Conservation (phyloP, 2,888 invertebrate genomes). For the Stictocephala bisonia region DNA sequence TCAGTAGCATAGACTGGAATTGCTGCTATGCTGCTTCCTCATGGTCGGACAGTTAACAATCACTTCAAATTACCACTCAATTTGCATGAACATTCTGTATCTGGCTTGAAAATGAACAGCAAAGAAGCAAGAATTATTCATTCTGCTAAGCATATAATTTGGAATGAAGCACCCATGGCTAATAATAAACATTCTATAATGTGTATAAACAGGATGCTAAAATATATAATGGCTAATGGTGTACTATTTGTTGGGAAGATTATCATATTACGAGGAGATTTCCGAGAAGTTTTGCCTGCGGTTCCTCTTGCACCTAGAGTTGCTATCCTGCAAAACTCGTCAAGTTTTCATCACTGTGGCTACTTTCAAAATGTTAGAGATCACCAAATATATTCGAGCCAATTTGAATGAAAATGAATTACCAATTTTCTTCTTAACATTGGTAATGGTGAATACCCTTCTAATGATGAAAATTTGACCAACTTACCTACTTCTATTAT, state of each 20-base stretch:
- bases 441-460: background rate
- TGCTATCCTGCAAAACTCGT: background rate
- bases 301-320: background rate
- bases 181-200: constrained; percentile 50
- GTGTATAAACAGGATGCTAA: constrained; percentile 53
- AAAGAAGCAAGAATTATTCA: constrained; percentile 50
- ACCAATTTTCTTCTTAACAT: background rate
- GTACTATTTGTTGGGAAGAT: constrained; percentile 56
- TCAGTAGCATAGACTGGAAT: constrained; percentile 50
- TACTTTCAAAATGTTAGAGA: too few species aligned
- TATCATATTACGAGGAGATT: constrained; percentile 49
- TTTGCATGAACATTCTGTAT: too few species aligned
- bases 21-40: too few species aligned
- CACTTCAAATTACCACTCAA: constrained; percentile 55
- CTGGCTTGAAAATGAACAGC: constrained; percentile 51
- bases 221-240: too few species aligned
- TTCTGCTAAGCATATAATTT: constrained; percentile 37
- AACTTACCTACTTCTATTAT: background rate
- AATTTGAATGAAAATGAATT: background rate
- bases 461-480: background rate
- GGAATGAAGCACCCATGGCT: constrained; percentile 55
- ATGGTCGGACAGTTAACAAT: constrained; percentile 60
- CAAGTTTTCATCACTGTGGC: too few species aligned
- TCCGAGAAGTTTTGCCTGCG: constrained; percentile 31
- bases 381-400: too few species aligned